Percentiles rank a stretch among this genome's conserved stretches.
Conservation (phyloP, 2,113 vertebrate species). For the Dromaius novaehollandiae region DNA sequence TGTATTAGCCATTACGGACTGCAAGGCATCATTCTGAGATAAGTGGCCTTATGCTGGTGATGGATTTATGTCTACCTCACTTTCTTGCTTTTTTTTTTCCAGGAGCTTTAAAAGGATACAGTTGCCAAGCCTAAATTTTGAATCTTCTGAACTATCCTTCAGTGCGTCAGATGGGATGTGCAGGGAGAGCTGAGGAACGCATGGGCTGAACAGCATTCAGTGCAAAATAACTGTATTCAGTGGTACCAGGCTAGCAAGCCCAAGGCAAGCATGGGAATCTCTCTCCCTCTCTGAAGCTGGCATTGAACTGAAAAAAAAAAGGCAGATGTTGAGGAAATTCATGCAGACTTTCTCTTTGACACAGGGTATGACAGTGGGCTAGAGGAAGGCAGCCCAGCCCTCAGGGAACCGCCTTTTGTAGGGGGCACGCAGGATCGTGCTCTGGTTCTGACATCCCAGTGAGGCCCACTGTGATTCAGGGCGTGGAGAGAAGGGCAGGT, state of each 20-base stretch:
- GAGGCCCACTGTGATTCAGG: fast-evolving
- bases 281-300: too few relatives aligned
- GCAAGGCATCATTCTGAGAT: neutral
- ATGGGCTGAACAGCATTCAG: neutral
- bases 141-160: neutral
- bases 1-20: neutral
- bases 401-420: too few relatives aligned
- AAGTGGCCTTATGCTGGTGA: neutral
- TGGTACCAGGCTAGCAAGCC: fast-evolving
- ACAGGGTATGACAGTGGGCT: neutral
- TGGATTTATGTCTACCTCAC: neutral
- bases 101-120: neutral
- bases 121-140: neutral
- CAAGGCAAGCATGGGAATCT: neutral
- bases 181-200: neutral
- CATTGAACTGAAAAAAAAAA: neutral
- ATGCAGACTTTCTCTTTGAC: neutral
- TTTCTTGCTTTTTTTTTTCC: neutral
- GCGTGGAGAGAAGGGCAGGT: fast-evolving
- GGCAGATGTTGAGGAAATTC: neutral
- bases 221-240: fast-evolving
- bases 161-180: neutral
- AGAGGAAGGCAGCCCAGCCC: neutral
- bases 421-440: fast-evolving
- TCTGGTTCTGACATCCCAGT: neutral